These are phyloP conservation scores for Acheta domesticus DNA, from an alignment of 2,888 invertebrate genomes.

Conservation along the genomic window DNA sequence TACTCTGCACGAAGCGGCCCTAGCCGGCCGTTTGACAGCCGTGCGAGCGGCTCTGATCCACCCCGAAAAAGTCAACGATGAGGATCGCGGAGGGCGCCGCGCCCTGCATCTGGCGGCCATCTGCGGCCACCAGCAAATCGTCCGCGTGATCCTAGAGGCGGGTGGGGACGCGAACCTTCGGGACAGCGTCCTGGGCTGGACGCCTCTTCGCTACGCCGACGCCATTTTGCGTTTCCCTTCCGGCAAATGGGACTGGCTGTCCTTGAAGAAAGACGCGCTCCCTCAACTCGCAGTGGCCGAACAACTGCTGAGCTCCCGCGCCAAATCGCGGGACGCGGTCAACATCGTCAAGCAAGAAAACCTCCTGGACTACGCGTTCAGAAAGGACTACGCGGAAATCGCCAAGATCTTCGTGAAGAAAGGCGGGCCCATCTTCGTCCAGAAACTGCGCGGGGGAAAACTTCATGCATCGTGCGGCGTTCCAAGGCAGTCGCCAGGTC, in stretches of 20 bases:
- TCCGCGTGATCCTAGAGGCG: background rate
- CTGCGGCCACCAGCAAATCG: background rate
- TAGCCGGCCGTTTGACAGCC: background rate
- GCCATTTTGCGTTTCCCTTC: background rate
- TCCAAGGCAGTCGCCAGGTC: background rate
- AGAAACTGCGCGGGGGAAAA: background rate
- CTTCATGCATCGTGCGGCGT: background rate
- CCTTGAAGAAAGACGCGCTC: background rate
- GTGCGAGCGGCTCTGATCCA: background rate
- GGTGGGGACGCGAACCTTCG: background rate
- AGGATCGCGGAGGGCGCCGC: background rate
- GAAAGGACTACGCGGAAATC: background rate
- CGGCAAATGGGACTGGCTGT: background rate
- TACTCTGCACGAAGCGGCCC: background rate
- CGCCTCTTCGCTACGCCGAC: background rate
- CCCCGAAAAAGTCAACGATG: background rate
- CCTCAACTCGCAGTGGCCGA: background rate
- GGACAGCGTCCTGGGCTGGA: background rate
- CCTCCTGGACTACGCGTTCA: background rate
- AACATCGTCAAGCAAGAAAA: background rate
- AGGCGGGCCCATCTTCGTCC: background rate
- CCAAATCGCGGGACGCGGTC: background rate
- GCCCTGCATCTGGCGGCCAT: background rate
- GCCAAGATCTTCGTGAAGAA: background rate
- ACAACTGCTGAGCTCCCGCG: background rate